Evolutionary conservation across 2,797 vertebrate species (phyloP).

Genomic region (Momotus momota): DNA sequence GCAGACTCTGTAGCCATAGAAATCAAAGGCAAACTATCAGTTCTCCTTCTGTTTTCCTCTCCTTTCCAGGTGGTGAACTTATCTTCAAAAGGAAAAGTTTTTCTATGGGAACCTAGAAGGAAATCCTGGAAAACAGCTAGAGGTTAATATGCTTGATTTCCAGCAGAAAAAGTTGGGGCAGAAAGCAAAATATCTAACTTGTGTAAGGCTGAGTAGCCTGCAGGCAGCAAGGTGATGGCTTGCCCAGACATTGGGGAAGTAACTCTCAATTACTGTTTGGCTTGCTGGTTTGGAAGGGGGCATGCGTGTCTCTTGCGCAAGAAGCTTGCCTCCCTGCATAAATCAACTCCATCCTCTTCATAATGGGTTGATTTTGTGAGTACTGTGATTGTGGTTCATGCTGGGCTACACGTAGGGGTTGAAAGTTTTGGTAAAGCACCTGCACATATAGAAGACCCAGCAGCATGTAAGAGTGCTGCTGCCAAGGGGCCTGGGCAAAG

Average conservation of each 20-base stretch:
- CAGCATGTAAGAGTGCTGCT: neutral
- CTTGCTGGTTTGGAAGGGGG: neutral
- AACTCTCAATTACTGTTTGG: neutral
- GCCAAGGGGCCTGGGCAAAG: neutral
- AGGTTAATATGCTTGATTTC: neutral
- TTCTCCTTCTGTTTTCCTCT: neutral
- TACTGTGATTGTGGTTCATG: neutral
- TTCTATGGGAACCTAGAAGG: neutral
- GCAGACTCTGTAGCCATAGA: neutral
- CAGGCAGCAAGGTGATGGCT: neutral
- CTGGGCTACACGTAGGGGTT: neutral
- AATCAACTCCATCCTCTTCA: neutral
- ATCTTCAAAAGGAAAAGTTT: neutral
- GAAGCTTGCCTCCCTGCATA: neutral
- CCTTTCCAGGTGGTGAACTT: neutral
- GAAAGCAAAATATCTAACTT: neutral
- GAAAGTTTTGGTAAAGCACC: neutral
- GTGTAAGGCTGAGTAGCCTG: neutral
- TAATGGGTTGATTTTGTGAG: accelerated
- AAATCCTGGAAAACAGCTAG: neutral
- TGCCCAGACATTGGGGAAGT: neutral
- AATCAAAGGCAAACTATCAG: neutral
- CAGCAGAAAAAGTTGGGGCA: neutral
- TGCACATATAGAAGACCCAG: neutral
- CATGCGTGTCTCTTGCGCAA: neutral